A percentile compares a stretch with the other conserved stretches of the same genome.
Conservation (phyloP, 2,888 invertebrate genomes). For the Harpalus rubripes region DNA sequence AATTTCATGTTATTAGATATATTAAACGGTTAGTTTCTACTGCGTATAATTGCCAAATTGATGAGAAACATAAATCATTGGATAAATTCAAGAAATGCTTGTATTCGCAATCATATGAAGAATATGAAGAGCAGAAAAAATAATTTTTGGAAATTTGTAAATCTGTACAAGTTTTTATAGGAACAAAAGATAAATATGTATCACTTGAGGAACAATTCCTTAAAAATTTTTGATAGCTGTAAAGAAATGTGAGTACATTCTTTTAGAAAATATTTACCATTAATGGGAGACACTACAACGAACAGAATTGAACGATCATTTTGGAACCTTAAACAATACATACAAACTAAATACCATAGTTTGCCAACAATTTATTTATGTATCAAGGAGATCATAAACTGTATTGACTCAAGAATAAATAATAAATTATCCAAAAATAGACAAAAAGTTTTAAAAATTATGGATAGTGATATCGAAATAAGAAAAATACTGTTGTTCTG, state of each 20-base stretch:
- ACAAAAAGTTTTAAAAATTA: slow-evolving; percentile 58
- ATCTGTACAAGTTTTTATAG: slow-evolving; percentile 37
- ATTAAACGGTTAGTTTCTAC: too few relatives aligned
- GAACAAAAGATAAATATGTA: slow-evolving; percentile 53
- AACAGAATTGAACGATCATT: slow-evolving; percentile 58
- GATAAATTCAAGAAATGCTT: too few relatives aligned
- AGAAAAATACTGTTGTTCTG: slow-evolving; percentile 63
- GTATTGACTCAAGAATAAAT: slow-evolving; percentile 59
- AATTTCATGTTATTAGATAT: too few relatives aligned
- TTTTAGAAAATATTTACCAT: slow-evolving; percentile 63
- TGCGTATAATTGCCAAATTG: too few relatives aligned
- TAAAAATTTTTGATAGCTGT: slow-evolving; percentile 66
- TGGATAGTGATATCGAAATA: slow-evolving; percentile 65
- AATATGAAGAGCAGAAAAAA: too few relatives aligned
- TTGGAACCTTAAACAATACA: slow-evolving; percentile 58
- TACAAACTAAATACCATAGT: slow-evolving; percentile 57
- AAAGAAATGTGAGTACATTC: slow-evolving; percentile 28
- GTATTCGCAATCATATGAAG: too few relatives aligned
- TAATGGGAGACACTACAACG: slow-evolving; percentile 52
- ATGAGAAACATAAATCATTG: too few relatives aligned
- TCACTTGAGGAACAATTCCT: slow-evolving; percentile 62
- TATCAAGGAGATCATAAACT: slow-evolving; percentile 58
- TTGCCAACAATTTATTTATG: slow-evolving; percentile 61
- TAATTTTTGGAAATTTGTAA: too few relatives aligned
- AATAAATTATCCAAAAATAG: slow-evolving; percentile 56